phyloP scores from a whole-genome alignment of 1,140 invertebrate genomes.

The Eubasilissa regina region DNA sequence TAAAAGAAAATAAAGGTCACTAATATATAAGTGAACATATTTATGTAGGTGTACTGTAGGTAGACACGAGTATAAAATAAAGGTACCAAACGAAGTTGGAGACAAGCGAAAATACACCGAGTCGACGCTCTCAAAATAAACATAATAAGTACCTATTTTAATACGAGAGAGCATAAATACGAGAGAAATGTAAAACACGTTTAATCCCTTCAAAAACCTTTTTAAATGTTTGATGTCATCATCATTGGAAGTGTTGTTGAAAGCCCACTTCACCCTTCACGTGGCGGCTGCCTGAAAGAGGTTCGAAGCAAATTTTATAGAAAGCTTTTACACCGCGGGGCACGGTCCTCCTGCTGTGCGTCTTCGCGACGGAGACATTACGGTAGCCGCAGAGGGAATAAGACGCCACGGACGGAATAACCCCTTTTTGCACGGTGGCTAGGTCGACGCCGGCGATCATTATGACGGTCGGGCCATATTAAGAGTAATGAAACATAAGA shows the following conservation, averaged over 20 bases:
- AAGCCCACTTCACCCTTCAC: slow-evolving; percentile 19
- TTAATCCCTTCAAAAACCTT: background rate
- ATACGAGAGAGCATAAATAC: too few relatives aligned
- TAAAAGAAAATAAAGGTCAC: too few relatives aligned
- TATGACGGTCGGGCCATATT: background rate
- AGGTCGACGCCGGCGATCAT: too few relatives aligned
- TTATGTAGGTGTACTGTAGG: too few relatives aligned
- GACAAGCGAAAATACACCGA: background rate
- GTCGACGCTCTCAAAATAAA: slow-evolving; percentile 1
- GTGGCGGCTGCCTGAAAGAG: background rate
- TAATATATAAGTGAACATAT: too few relatives aligned
- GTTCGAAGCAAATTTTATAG: slow-evolving; percentile 14
- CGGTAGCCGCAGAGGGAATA: too few relatives aligned
- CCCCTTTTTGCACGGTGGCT: background rate
- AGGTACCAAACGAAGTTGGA: too few relatives aligned
- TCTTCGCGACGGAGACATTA: too few relatives aligned
- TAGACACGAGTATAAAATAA: too few relatives aligned
- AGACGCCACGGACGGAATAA: too few relatives aligned
- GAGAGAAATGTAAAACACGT: slow-evolving; percentile 4
- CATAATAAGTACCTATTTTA: background rate
- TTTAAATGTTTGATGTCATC: slow-evolving; percentile 30
- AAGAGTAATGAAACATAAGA: slow-evolving; percentile 32
- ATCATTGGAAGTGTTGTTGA: slow-evolving; percentile 23
- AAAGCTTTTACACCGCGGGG: background rate
- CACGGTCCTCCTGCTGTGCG: too few relatives aligned